phyloP scores from a whole-genome alignment of 2,113 vertebrate genomes.

The Fregata magnificens region DNA sequence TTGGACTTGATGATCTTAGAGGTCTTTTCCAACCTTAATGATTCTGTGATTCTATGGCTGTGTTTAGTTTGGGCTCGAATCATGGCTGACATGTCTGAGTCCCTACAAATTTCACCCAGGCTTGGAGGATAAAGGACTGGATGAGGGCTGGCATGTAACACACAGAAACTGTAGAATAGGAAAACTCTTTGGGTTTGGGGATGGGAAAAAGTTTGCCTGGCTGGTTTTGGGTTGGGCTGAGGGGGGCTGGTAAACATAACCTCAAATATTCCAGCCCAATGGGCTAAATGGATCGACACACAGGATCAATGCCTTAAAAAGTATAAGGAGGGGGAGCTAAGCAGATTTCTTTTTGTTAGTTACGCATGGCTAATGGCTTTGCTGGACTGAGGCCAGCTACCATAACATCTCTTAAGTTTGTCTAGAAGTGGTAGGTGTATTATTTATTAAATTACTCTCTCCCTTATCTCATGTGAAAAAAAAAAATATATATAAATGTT shows the following conservation, averaged over 20 bases:
- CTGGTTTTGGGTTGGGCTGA: neutral
- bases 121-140: neutral
- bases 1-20: too few species aligned
- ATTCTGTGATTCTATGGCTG: too few species aligned
- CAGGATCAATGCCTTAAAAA: neutral
- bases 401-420: neutral
- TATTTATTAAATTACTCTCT: neutral
- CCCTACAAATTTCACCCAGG: neutral
- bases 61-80: neutral
- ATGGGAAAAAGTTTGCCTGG: neutral
- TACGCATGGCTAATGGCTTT: neutral
- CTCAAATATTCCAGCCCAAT: neutral
- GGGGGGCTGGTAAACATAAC: neutral
- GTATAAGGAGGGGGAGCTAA: neutral
- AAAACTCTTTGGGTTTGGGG: neutral
- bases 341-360: neutral
- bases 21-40: too few species aligned
- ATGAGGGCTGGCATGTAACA: neutral
- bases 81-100: neutral
- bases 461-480: neutral
- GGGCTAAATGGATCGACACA: neutral
- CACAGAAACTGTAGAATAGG: neutral
- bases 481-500: neutral
- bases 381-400: neutral
- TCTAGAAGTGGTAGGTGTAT: neutral